A percentile compares a stretch with the other conserved stretches of the same genome.
phyloP scores from a whole-genome alignment of 37 sponge, comb jelly and placozoan genomes.

The Corticium candelabrum region DNA sequence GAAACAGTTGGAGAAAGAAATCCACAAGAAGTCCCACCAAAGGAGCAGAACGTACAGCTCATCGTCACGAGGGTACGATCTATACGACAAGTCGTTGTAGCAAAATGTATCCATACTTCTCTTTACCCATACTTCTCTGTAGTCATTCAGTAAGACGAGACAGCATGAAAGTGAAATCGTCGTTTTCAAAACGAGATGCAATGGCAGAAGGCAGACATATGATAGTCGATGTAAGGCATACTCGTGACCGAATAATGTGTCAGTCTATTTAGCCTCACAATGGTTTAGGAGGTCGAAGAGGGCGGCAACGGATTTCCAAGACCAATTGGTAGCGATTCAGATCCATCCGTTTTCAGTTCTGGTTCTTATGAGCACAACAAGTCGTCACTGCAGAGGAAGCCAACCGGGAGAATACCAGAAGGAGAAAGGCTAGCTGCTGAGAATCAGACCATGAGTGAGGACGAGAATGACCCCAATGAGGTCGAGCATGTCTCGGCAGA shows the following conservation, averaged over 20 bases:
- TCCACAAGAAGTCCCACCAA: background rate
- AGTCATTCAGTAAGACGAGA: background rate
- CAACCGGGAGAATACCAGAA: too few relatives aligned
- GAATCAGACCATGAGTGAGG: too few relatives aligned
- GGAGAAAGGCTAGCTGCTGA: too few relatives aligned
- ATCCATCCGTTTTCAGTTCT: constrained; percentile 5
- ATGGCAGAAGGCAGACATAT: background rate
- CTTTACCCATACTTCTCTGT: background rate
- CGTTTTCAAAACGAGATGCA: background rate
- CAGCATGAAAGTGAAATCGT: background rate
- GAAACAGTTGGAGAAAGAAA: background rate
- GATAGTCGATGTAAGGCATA: background rate
- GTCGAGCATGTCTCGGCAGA: too few relatives aligned
- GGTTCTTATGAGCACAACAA: background rate
- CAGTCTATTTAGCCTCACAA: too few relatives aligned
- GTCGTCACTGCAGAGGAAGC: background rate
- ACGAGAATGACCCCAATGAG: too few relatives aligned
- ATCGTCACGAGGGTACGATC: background rate
- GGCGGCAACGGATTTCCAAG: too few relatives aligned
- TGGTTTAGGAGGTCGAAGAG: too few relatives aligned
- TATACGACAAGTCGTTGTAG: background rate
- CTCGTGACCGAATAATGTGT: too few relatives aligned
- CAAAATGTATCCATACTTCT: background rate
- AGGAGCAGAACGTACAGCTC: background rate
- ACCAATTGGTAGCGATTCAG: too few relatives aligned